Evolutionary conservation across 1,140 invertebrate species (phyloP).

Genomic region (Anoplophora glabripennis): DNA sequence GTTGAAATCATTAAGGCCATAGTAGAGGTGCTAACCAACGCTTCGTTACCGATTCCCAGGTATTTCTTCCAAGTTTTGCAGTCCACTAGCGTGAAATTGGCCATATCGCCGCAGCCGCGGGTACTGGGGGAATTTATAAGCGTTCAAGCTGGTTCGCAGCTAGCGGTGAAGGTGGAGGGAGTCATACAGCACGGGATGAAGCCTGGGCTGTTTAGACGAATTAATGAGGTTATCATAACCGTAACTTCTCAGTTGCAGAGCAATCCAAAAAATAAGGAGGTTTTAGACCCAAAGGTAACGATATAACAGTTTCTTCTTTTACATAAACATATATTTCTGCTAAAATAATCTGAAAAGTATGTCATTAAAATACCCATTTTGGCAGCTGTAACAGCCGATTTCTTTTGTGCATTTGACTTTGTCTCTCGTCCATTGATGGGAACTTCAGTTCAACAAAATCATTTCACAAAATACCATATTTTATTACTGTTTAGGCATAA

Average conservation of each 20-base stretch:
- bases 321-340: too few species aligned
- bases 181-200: conserved; percentile 72
- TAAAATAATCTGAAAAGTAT: too few species aligned
- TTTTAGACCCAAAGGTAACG: conserved; percentile 36
- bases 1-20: conserved; percentile 67
- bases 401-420: too few species aligned
- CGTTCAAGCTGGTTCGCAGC: conserved; percentile 71
- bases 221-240: conserved; percentile 68
- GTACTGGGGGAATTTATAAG: conserved; percentile 72
- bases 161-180: conserved; percentile 84
- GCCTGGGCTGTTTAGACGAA: conserved; percentile 65
- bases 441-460: too few species aligned
- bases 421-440: too few species aligned
- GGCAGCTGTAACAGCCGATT: too few species aligned
- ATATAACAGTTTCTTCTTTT: too few species aligned
- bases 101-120: conserved; percentile 79
- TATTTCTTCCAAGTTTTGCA: conserved; percentile 89
- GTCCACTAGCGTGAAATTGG: conserved; percentile 75
- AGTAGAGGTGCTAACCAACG: conserved; percentile 62
- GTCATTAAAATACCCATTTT: too few species aligned
- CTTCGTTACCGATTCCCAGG: conserved; percentile 72
- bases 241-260: conserved; percentile 62
- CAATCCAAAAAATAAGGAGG: conserved; percentile 42
- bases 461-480: too few species aligned
- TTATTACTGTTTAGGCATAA: too few species aligned